Evolutionary conservation across 2,113 vertebrate species (phyloP).

Genomic region (Epinephelus moara): DNA sequence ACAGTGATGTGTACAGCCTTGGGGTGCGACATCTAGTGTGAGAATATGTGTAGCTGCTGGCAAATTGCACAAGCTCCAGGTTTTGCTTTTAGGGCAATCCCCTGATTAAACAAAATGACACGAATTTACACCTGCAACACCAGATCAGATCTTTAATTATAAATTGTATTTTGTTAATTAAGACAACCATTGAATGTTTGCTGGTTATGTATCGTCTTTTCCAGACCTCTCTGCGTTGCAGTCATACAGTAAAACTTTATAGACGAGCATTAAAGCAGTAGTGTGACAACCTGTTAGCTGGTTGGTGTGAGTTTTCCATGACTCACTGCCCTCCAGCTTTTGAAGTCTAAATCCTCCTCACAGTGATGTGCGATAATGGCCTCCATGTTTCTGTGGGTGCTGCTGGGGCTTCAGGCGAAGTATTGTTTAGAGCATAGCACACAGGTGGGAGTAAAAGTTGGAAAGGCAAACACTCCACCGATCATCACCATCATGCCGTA

Average conservation of each 20-base stretch:
- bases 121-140: constrained; percentile 6
- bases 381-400: constrained; percentile 69
- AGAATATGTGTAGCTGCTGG: neutral
- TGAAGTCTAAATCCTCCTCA: constrained; percentile 67
- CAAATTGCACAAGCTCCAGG: neutral
- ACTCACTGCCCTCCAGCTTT: constrained; percentile 70
- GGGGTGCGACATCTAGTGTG: neutral
- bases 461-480: constrained; percentile 57
- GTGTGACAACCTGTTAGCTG: constrained; percentile 66
- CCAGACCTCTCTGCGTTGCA: neutral
- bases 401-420: constrained; percentile 59
- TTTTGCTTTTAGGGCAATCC: neutral
- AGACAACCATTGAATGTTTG: neutral
- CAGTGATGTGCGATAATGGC: constrained; percentile 73
- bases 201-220: neutral
- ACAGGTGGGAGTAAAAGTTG: constrained; percentile 62
- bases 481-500: constrained; percentile 26
- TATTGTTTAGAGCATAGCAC: constrained; percentile 59
- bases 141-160: constrained; percentile 9
- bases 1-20: neutral
- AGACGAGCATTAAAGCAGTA: constrained; percentile 52
- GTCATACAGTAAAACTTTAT: constrained; percentile 57
- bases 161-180: neutral
- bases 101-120: neutral
- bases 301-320: constrained; percentile 72